phyloP scores from a whole-genome alignment of 2,888 invertebrate genomes.

The Acanthococcus lagerstroemiae region DNA sequence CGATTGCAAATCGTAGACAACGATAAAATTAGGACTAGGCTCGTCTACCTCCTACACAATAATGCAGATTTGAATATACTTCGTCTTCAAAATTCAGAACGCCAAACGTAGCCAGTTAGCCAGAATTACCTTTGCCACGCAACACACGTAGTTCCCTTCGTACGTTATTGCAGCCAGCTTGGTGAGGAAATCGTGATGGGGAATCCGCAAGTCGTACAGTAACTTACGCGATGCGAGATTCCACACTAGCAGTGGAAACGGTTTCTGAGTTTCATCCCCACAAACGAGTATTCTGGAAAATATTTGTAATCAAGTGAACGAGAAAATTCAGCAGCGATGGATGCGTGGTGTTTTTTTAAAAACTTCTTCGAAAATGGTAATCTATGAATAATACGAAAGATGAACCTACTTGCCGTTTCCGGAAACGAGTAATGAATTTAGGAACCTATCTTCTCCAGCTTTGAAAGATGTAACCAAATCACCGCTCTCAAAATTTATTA shows the following conservation, averaged over 20 bases:
- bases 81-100: too few relatives aligned
- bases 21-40: slow-evolving; percentile 76
- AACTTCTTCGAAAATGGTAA: not conserved
- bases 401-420: slow-evolving; percentile 65
- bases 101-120: not conserved
- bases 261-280: slow-evolving; percentile 86
- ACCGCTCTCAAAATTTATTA: slow-evolving; percentile 48
- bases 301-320: too few relatives aligned
- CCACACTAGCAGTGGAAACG: slow-evolving; percentile 82
- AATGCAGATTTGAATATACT: too few relatives aligned
- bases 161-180: slow-evolving; percentile 72
- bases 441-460: slow-evolving; percentile 79
- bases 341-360: too few relatives aligned
- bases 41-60: slow-evolving; percentile 53
- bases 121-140: slow-evolving; percentile 45
- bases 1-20: slow-evolving; percentile 80
- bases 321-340: too few relatives aligned
- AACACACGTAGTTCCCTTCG: slow-evolving; percentile 57
- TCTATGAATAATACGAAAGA: not conserved
- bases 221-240: slow-evolving; percentile 72
- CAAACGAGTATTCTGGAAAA: slow-evolving; percentile 69
- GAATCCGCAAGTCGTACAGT: slow-evolving; percentile 75
- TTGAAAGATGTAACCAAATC: slow-evolving; percentile 80
- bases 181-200: slow-evolving; percentile 80
- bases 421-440: slow-evolving; percentile 76